A percentile compares a stretch with the other conserved stretches of the same genome.
Conservation (phyloP, 2,113 vertebrate species). For the Siniperca knerii region DNA sequence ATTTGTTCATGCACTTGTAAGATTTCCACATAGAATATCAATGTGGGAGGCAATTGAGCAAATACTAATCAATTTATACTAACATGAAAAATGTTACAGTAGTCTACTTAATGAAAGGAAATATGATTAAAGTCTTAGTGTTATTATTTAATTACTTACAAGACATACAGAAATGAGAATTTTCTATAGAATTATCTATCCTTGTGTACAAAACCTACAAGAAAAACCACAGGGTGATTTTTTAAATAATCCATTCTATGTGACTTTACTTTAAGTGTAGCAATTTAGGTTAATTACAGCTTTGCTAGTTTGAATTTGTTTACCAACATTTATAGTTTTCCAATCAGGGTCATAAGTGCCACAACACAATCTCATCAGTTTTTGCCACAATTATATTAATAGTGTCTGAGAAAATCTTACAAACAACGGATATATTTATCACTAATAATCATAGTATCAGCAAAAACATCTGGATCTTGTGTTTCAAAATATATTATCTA, state of each 20-base stretch:
- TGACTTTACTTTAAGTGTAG: not conserved
- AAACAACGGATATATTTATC: not conserved
- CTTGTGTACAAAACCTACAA: not conserved
- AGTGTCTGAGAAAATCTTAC: not conserved
- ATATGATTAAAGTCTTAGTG: constrained; percentile 43
- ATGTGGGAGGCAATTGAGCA: constrained; percentile 63
- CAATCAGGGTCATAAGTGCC: not conserved
- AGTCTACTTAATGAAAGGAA: constrained; percentile 28
- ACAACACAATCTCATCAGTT: not conserved
- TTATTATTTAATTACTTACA: constrained; percentile 43
- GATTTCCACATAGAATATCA: constrained; percentile 64
- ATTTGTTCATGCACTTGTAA: constrained; percentile 67
- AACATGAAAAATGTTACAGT: constrained; percentile 56
- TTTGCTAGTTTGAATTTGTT: not conserved
- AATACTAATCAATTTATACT: constrained; percentile 65
- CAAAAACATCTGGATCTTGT: not conserved
- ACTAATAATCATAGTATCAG: not conserved
- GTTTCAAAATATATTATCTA: not conserved
- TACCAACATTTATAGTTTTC: not conserved
- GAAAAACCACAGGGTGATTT: not conserved
- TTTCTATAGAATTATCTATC: not conserved
- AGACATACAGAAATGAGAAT: constrained; percentile 8
- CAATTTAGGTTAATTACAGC: not conserved
- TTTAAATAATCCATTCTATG: not conserved
- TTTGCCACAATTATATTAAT: not conserved